Evolutionary conservation across 2,113 vertebrate species (phyloP).

Genomic region (Geococcyx californianus): DNA sequence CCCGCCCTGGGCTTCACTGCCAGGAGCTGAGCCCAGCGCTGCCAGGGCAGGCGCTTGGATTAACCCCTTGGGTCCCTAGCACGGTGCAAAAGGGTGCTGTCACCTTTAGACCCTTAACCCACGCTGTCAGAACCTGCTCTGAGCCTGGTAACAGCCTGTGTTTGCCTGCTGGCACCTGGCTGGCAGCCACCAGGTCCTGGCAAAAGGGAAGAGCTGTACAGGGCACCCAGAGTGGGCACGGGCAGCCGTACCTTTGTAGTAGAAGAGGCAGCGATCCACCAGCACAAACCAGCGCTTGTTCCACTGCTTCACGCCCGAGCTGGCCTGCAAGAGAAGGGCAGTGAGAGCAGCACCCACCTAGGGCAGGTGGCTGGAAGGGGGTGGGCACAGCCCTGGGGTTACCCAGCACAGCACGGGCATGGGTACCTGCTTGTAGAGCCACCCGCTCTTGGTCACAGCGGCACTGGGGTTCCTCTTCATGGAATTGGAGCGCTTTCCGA

Average conservation of each 20-base stretch:
- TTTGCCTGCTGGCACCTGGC: rapidly evolving
- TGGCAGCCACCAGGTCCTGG: background rate
- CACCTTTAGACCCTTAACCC: background rate
- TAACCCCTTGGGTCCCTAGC: background rate
- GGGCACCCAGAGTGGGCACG: rapidly evolving
- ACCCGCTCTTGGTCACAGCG: slow-evolving; percentile 86
- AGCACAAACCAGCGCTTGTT: slow-evolving; percentile 97
- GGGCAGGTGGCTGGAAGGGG: background rate
- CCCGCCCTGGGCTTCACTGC: background rate
- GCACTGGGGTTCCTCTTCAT: slow-evolving; percentile 93
- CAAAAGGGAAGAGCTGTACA: rapidly evolving
- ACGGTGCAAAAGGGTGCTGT: background rate
- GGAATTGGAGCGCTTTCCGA: slow-evolving; percentile 94
- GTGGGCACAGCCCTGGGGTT: background rate
- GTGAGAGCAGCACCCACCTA: background rate
- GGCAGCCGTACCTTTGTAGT: slow-evolving; percentile 88
- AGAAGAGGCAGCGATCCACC: slow-evolving; percentile 93
- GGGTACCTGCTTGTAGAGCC: slow-evolving; percentile 93
- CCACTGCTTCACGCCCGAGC: slow-evolving; percentile 95
- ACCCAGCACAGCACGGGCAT: rapidly evolving
- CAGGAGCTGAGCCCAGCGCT: background rate
- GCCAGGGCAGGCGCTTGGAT: background rate
- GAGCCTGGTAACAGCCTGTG: rapidly evolving
- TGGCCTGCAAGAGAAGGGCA: slow-evolving; percentile 77
- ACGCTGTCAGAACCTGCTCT: rapidly evolving